These are phyloP conservation scores for Rhopalosiphum maidis DNA, from an alignment of 1,140 invertebrate species.

Conservation along the genomic window DNA sequence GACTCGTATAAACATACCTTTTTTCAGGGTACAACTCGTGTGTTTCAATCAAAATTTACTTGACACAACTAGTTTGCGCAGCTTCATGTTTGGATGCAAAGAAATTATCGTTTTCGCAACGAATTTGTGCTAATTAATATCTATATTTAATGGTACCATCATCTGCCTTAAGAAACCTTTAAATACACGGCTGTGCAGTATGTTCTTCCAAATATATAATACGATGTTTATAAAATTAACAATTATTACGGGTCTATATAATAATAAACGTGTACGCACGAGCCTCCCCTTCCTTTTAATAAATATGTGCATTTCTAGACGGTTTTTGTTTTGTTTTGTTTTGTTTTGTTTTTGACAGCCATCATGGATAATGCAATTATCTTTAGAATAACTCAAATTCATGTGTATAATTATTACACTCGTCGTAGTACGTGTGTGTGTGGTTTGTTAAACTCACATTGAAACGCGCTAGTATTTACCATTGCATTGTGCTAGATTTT, in stretches of 20 bases:
- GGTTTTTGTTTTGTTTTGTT: not conserved
- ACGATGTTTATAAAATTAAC: not conserved
- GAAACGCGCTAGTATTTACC: not conserved
- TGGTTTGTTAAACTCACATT: not conserved
- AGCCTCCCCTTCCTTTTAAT: not conserved
- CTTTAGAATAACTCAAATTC: not conserved
- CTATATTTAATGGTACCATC: not conserved
- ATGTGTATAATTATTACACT: not conserved
- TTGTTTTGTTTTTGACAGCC: not conserved
- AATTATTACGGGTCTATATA: not conserved
- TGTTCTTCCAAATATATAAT: too few species aligned
- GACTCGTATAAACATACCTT: too few species aligned
- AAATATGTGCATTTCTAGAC: not conserved
- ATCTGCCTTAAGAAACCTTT: not conserved
- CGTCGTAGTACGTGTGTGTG: not conserved
- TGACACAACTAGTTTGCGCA: too few species aligned
- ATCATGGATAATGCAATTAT: not conserved
- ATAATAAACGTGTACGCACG: not conserved
- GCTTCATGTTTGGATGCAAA: too few species aligned
- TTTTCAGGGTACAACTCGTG: too few species aligned
- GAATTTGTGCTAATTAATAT: too few species aligned
- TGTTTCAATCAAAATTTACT: too few species aligned
- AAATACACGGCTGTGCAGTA: not conserved
- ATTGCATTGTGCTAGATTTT: slow-evolving; percentile 17
- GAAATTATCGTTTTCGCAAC: too few species aligned